phyloP scores from a whole-genome alignment of 2,888 invertebrate genomes.

The Aporophyla nigra region DNA sequence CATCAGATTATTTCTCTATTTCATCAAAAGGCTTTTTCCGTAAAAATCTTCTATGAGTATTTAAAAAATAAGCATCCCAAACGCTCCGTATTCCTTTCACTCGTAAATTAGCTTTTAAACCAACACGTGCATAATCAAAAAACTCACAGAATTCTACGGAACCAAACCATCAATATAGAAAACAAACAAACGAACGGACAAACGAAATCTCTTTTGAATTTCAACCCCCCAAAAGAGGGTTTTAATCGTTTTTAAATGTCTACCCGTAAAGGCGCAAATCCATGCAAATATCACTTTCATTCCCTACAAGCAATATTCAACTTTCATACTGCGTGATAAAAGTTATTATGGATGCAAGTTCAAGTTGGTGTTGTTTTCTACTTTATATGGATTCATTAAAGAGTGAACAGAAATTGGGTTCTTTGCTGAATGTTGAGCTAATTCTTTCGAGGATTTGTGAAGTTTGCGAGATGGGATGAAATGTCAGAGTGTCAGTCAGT shows the following conservation, averaged over 20 bases:
- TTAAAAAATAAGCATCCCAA: background rate
- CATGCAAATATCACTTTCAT: conserved; percentile 28
- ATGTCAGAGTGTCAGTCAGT: conserved; percentile 48
- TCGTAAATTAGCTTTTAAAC: conserved; percentile 53
- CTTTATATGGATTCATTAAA: conserved; percentile 66
- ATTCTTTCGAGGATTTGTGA: conserved; percentile 44
- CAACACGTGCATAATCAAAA: conserved; percentile 46
- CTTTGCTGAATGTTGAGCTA: conserved; percentile 50
- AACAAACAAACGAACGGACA: conserved; percentile 60
- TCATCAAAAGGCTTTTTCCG: background rate
- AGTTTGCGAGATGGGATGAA: conserved; percentile 40
- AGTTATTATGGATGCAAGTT: conserved; percentile 5
- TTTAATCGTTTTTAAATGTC: conserved; percentile 76
- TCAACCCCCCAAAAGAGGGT: conserved; percentile 65
- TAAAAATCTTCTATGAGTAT: conserved; percentile 1
- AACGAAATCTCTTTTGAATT: conserved; percentile 70
- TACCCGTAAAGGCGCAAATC: conserved; percentile 62
- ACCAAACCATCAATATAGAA: conserved; percentile 52
- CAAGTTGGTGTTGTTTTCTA: conserved; percentile 35
- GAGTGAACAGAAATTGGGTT: conserved; percentile 53
- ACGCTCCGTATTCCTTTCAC: conserved; percentile 30
- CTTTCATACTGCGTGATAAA: conserved; percentile 22
- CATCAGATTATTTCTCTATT: background rate
- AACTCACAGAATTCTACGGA: conserved; percentile 46
- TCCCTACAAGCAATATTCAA: conserved; percentile 34